Percentiles rank a stretch among this genome's conserved stretches.
phyloP scores from a whole-genome alignment of 2,797 vertebrate species.

The Molossus molossus region DNA sequence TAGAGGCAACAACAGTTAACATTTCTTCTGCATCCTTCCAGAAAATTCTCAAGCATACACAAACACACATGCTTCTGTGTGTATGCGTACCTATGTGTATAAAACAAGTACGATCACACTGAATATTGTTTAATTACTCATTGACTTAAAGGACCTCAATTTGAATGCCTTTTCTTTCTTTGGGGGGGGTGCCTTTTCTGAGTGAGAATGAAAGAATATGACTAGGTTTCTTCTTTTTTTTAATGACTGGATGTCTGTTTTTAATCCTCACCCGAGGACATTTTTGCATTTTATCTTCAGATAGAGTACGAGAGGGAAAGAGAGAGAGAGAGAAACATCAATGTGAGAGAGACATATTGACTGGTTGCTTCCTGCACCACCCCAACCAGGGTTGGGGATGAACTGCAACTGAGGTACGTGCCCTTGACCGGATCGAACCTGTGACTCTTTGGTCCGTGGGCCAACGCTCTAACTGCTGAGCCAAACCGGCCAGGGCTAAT shows the following conservation, averaged over 20 bases:
- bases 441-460: no score
- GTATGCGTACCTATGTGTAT: not conserved
- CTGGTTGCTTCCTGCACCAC: no score
- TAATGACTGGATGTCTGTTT: not conserved
- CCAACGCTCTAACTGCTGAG: no score
- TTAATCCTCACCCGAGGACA: not conserved
- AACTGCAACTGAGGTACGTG: no score
- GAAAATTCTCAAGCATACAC: not conserved
- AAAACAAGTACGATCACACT: constrained; percentile 8
- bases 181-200: not conserved
- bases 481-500: no score
- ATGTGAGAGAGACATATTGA: no score
- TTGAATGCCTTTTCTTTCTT: not conserved
- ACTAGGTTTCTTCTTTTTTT: not conserved
- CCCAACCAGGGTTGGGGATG: no score
- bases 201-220: not conserved
- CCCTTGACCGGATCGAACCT: no score
- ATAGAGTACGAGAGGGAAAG: no score
- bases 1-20: not conserved
- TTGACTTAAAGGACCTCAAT: not conserved
- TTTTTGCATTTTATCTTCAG: no score
- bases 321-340: no score
- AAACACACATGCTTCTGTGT: not conserved
- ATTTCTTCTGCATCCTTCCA: not conserved
- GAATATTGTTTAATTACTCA: not conserved